These are phyloP conservation scores for Phaethon lepturus DNA, from an alignment of 2,113 vertebrate genomes.

Conservation along the genomic window DNA sequence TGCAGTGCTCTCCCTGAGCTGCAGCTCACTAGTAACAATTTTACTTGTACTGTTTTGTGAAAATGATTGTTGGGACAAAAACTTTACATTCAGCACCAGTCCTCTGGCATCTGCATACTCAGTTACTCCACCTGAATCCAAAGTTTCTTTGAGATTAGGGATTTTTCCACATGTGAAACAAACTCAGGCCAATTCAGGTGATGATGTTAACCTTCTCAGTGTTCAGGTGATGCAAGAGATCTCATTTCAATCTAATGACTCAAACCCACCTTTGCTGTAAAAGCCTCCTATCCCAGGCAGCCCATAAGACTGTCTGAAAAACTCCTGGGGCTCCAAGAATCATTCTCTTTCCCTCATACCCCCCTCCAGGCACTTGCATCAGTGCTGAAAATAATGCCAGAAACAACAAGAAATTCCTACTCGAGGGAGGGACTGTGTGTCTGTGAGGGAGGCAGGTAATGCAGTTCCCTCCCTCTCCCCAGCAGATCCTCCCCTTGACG, in stretches of 20 bases:
- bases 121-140: not conserved
- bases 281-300: not conserved
- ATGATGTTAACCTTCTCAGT: not conserved
- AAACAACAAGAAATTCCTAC: not conserved
- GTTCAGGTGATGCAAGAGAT: not conserved
- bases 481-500: not conserved
- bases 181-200: not conserved
- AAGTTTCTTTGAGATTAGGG: not conserved
- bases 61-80: not conserved
- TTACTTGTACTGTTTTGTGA: not conserved
- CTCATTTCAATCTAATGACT: not conserved
- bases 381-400: not conserved
- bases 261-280: not conserved
- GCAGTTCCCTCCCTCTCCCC: not conserved
- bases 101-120: not conserved
- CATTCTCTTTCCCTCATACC: not conserved
- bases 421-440: rapidly evolving
- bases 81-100: not conserved
- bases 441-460: not conserved
- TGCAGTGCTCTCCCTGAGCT: not conserved
- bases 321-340: not conserved
- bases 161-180: not conserved
- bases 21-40: not conserved
- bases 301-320: not conserved
- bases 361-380: not conserved